phyloP scores from a whole-genome alignment of 53 echinoderm and acorn worm species.

The Echinarachnius parma region DNA sequence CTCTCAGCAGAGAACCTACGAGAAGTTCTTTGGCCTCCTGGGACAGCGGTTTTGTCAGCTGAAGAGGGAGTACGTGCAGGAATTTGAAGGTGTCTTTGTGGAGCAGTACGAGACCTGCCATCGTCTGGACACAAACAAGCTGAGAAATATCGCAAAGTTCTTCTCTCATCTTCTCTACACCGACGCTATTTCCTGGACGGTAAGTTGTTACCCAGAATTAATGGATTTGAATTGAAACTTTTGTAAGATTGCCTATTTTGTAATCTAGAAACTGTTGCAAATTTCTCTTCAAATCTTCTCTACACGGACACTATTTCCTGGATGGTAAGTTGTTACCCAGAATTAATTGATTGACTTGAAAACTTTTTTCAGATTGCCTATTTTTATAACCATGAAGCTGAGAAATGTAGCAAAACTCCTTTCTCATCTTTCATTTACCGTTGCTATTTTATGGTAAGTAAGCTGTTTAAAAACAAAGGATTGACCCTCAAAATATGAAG shows the following conservation, averaged over 20 bases:
- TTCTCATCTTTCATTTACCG: slow-evolving; percentile 82
- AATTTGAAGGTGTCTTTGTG: slow-evolving; percentile 68
- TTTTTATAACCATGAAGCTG: too few species aligned
- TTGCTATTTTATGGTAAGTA: slow-evolving; percentile 94
- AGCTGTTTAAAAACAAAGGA: too few species aligned
- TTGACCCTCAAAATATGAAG: too few species aligned
- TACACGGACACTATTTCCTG: slow-evolving; percentile 92
- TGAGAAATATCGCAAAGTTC: slow-evolving; percentile 92
- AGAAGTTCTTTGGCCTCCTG: slow-evolving; percentile 95
- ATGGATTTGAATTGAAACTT: too few species aligned
- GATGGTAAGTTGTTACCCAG: slow-evolving; percentile 79
- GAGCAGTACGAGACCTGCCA: slow-evolving; percentile 94
- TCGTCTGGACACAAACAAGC: slow-evolving; percentile 89
- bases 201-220: too few species aligned
- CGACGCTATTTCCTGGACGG: slow-evolving; percentile 95
- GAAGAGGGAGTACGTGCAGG: slow-evolving; percentile 75
- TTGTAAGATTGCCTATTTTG: too few species aligned
- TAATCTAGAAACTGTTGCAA: slow-evolving; percentile 91
- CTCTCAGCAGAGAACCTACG: slow-evolving; percentile 95
- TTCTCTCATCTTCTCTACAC: slow-evolving; percentile 90
- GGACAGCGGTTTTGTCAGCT: slow-evolving; percentile 96
- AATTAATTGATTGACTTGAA: too few species aligned
- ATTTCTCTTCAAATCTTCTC: slow-evolving; percentile 87
- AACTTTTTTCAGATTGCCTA: too few species aligned
- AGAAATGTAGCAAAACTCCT: slow-evolving; percentile 96